These are phyloP conservation scores for Thaumetopoea pityocampa DNA, from an alignment of 1,140 invertebrate genomes.

Conservation along the genomic window DNA sequence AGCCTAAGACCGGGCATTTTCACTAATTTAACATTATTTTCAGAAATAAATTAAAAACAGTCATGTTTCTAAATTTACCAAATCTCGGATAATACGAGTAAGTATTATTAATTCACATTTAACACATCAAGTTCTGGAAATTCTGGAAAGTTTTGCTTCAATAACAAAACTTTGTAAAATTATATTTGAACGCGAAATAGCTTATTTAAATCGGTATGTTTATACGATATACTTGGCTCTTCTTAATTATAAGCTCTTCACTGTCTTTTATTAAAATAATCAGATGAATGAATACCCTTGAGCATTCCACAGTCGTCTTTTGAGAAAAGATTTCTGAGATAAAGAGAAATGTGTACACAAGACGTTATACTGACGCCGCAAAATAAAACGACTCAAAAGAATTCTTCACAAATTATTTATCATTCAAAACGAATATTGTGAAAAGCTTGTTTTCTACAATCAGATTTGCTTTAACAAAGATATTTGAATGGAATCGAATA, in stretches of 20 bases:
- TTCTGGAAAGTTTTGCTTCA: not conserved
- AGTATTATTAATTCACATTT: slow-evolving; percentile 8
- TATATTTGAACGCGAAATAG: not conserved
- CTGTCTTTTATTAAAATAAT: slow-evolving; percentile 56
- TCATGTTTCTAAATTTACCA: slow-evolving; percentile 6
- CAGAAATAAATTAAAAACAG: slow-evolving; percentile 11
- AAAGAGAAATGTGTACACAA: slow-evolving; percentile 56
- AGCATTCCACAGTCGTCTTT: slow-evolving; percentile 52
- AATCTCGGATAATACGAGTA: slow-evolving; percentile 6
- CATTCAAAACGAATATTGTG: slow-evolving; percentile 9
- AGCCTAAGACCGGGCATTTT: slow-evolving; percentile 29
- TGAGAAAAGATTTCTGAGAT: slow-evolving; percentile 58
- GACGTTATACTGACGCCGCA: slow-evolving; percentile 43
- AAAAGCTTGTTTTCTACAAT: not conserved
- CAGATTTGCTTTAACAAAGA: not conserved
- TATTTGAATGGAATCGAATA: not conserved
- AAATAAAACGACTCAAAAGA: slow-evolving; percentile 47
- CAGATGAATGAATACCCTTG: slow-evolving; percentile 60
- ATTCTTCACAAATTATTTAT: slow-evolving; percentile 33
- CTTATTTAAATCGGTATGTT: slow-evolving; percentile 10
- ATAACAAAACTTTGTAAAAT: not conserved
- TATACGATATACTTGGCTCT: slow-evolving; percentile 19
- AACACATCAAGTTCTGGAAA: slow-evolving; percentile 1
- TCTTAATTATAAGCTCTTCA: slow-evolving; percentile 40
- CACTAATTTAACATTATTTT: slow-evolving; percentile 12